phyloP scores from a whole-genome alignment of 2,797 vertebrate genomes.

The Falco novaeseelandiae region DNA sequence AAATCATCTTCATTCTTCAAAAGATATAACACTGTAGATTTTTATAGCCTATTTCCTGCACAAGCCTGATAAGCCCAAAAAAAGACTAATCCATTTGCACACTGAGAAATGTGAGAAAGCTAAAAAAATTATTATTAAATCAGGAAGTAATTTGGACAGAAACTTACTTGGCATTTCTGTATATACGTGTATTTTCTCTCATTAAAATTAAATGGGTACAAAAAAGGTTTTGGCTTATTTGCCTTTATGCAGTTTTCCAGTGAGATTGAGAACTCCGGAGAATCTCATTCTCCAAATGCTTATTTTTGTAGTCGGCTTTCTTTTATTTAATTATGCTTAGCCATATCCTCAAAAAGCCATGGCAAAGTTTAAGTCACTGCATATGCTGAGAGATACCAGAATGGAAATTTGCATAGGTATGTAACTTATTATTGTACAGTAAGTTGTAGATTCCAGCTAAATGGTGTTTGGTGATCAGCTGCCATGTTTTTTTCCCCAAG shows the following conservation, averaged over 20 bases:
- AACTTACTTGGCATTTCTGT: background rate
- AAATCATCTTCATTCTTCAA: background rate
- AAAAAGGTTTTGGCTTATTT: background rate
- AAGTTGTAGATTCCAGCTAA: background rate
- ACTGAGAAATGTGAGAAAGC: background rate
- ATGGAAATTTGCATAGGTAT: background rate
- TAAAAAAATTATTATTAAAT: background rate
- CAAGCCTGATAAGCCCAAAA: background rate
- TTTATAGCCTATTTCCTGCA: background rate
- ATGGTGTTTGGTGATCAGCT: background rate
- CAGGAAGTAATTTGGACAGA: background rate
- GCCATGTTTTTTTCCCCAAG: background rate
- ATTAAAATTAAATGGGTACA: background rate
- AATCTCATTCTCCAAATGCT: background rate
- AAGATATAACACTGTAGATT: background rate
- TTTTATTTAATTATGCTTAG: background rate
- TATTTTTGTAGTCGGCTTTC: background rate
- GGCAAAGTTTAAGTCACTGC: background rate
- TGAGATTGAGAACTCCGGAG: background rate
- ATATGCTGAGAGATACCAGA: background rate
- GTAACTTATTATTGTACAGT: background rate
- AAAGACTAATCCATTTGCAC: background rate
- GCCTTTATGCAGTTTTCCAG: background rate
- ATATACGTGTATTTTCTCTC: background rate
- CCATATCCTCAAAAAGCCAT: background rate